These are phyloP conservation scores for Lanistes nyassanus DNA, from an alignment of 1,140 invertebrate genomes.

Conservation along the genomic window DNA sequence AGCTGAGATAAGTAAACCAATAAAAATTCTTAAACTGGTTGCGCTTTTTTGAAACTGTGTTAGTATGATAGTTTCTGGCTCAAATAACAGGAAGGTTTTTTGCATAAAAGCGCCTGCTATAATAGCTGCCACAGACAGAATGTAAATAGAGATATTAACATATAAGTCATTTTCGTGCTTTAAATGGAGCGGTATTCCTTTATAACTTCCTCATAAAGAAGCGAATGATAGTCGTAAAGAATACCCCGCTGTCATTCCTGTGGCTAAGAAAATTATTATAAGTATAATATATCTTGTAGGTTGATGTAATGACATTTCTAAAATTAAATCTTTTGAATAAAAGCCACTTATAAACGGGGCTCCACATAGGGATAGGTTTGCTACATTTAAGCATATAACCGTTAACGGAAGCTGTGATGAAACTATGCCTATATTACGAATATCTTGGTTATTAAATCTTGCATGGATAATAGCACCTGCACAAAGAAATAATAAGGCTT, in stretches of 20 bases:
- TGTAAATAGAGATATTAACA: neutral
- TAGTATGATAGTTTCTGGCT: no score
- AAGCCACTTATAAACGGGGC: neutral
- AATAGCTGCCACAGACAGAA: neutral
- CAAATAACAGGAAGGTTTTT: neutral
- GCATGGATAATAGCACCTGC: conserved; percentile 17
- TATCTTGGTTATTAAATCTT: neutral
- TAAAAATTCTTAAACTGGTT: neutral
- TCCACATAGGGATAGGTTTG: neutral
- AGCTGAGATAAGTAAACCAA: neutral
- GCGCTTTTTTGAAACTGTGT: neutral
- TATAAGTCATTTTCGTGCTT: neutral
- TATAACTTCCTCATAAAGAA: neutral
- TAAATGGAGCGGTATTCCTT: neutral
- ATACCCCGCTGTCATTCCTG: neutral
- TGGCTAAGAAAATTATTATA: neutral
- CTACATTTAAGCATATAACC: neutral
- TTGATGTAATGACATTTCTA: neutral
- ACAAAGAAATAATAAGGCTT: conserved; percentile 29
- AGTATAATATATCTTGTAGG: neutral
- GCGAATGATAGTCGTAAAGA: neutral
- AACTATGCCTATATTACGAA: neutral
- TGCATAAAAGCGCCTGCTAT: neutral
- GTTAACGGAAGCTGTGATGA: neutral
- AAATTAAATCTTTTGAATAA: conserved; percentile 8